Evolutionary conservation across 64 coral and sea anemone genomes (phyloP).

Genomic region (Pocillopora verrucosa): DNA sequence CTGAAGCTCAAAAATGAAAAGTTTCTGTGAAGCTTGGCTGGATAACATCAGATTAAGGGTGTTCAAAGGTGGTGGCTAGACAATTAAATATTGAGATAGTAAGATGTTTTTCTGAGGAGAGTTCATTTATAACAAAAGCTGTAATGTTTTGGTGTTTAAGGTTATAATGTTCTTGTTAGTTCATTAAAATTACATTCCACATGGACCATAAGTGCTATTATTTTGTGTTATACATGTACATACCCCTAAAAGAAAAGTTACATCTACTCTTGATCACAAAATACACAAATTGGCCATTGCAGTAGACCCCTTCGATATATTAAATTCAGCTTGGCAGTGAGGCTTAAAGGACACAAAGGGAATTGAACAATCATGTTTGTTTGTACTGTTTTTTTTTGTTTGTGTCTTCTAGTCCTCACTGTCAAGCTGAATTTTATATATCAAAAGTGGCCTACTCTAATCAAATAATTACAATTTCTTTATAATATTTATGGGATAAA

Average conservation of each 20-base stretch:
- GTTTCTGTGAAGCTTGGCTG: neutral
- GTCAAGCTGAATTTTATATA: no score
- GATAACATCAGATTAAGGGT: neutral
- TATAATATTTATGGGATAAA: neutral
- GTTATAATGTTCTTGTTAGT: constrained; percentile 8
- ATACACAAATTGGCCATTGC: no score
- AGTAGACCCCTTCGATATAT: no score
- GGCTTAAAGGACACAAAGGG: no score
- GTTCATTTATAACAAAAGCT: neutral
- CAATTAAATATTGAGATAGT: no score
- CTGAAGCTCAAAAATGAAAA: constrained; percentile 49
- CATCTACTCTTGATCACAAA: neutral
- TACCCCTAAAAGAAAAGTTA: neutral
- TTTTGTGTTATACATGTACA: neutral
- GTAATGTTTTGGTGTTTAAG: neutral
- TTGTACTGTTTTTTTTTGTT: no score
- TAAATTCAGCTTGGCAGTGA: no score
- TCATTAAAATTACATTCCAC: constrained; percentile 15
- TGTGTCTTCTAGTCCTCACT: no score
- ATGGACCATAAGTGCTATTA: neutral
- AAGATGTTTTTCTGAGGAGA: neutral
- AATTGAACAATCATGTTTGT: no score
- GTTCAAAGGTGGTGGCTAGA: neutral
- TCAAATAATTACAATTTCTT: constrained; percentile 26
- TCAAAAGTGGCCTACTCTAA: constrained; percentile 24